Base-by-base conservation (phyloP, 2,113 vertebrate genomes). In the Paramisgurnus dabryanus region DNA sequence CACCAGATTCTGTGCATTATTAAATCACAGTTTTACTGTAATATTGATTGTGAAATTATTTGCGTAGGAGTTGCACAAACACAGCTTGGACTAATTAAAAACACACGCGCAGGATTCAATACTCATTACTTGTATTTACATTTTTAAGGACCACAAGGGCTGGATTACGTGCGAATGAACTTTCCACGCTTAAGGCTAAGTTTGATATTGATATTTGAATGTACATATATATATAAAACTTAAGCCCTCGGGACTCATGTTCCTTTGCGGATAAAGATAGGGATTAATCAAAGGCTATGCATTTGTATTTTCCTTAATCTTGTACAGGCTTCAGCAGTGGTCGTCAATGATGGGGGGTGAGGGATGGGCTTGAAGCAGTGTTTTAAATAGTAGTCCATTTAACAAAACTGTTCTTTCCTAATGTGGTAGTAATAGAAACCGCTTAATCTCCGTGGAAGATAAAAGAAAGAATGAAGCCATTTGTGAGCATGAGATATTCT, bases 331-430 rank as follows among this genome's bases (percentile, higher is more conserved):
- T 67, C 68, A 84, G 89, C 85, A 84, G 85, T 6, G 85, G 88
- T 83, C 79, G 65, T 82, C 85, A 84, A 88, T 78, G 70, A 80
- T 75, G 13, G 87, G 87, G 91, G 83, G 89, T 82, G 88, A 88
- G 89, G 83, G 77, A 66, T 80, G 79, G 87, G 87, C 89, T 87
- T 53, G 22, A 80, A 90, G 88, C 88, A 88, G 85, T 90, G 85
- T 91, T 91, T 92, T 92, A 91, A 93, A 92, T 92, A 90, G 90
- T 83, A 90, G 88, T 91, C 90, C 89, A 93, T 93, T 93, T 92
- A 90, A 89, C 88, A 90, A 88, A 93, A 90, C 76, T 87, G 89
- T 89, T 90, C 63, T 91, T 87, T 87, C 89, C 85, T 92, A 93
- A 93, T 92, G 88, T 90, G 86, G 85, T 91, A 87, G 91, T 92